These are phyloP conservation scores for Pentamera pediparva DNA, from an alignment of 53 echinoderm and acorn worm genomes.

Conservation along the genomic window DNA sequence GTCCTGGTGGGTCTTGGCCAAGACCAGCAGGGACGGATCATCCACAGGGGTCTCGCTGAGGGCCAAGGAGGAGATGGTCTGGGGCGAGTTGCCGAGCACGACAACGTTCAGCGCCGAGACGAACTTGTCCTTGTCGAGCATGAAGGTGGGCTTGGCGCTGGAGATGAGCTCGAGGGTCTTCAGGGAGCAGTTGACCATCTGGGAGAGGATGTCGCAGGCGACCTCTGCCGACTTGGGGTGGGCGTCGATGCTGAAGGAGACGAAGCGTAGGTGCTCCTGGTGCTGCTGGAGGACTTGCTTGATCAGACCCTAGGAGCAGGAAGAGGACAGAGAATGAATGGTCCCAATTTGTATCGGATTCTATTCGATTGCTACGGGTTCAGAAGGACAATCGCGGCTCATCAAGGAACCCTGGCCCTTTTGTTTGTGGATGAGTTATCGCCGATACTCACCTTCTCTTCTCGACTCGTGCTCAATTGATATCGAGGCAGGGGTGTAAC, in stretches of 20 bases:
- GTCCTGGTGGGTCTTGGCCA: slow-evolving; percentile 67
- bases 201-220: slow-evolving; percentile 69
- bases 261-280: slow-evolving; percentile 60
- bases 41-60: slow-evolving; percentile 79
- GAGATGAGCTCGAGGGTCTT: slow-evolving; percentile 79
- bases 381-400: too few relatives aligned
- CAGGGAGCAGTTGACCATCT: slow-evolving; percentile 64
- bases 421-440: too few relatives aligned
- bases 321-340: too few relatives aligned
- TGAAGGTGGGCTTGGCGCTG: slow-evolving; percentile 55
- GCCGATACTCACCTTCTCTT: too few relatives aligned
- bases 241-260: slow-evolving; percentile 78
- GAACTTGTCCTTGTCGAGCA: slow-evolving; percentile 58
- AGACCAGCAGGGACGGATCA: slow-evolving; percentile 61
- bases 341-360: too few relatives aligned
- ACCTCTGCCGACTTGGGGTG: slow-evolving; percentile 59
- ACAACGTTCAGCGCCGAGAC: slow-evolving; percentile 57
- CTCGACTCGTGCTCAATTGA: too few relatives aligned
- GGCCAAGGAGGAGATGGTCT: slow-evolving; percentile 51
- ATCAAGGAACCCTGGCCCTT: too few relatives aligned
- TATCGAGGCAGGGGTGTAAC: too few relatives aligned
- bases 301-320: slow-evolving; percentile 54
- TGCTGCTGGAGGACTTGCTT: slow-evolving; percentile 74
- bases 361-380: too few relatives aligned
- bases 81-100: slow-evolving; percentile 69